These are phyloP conservation scores for Nothobranchius kuhntae DNA, from an alignment of 2,113 vertebrate species.

Conservation along the genomic window DNA sequence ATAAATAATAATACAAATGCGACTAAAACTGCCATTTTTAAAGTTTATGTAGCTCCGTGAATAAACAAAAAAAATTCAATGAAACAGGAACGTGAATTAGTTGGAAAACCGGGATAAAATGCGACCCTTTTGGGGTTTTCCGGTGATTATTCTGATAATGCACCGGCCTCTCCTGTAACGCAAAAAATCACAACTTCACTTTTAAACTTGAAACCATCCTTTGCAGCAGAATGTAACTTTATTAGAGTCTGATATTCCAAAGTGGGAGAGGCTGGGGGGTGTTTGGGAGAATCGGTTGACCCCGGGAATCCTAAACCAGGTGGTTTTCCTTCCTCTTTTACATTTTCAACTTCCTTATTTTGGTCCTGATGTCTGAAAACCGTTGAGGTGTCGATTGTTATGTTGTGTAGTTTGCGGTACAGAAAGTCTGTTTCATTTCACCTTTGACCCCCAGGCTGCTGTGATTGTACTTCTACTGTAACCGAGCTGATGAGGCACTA, in stretches of 20 bases:
- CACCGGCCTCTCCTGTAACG: neutral
- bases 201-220: neutral
- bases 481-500: conserved; percentile 58
- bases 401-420: conserved; percentile 29
- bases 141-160: neutral
- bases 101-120: no score
- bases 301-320: no score
- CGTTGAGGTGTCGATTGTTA: conserved; percentile 10
- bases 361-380: neutral
- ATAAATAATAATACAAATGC: no score
- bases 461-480: conserved; percentile 58
- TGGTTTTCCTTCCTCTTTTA: neutral
- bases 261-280: neutral
- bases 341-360: conserved; percentile 1
- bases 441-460: conserved; percentile 10
- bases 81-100: no score
- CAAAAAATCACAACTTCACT: neutral
- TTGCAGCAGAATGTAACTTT: neutral
- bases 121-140: no score
- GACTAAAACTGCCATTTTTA: no score
- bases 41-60: no score
- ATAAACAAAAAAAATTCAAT: no score
- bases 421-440: conserved; percentile 18
- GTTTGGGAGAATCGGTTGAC: neutral
- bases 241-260: neutral